Conservation (phyloP, 2,888 invertebrate species). For the Lycocerus yunnanus region DNA sequence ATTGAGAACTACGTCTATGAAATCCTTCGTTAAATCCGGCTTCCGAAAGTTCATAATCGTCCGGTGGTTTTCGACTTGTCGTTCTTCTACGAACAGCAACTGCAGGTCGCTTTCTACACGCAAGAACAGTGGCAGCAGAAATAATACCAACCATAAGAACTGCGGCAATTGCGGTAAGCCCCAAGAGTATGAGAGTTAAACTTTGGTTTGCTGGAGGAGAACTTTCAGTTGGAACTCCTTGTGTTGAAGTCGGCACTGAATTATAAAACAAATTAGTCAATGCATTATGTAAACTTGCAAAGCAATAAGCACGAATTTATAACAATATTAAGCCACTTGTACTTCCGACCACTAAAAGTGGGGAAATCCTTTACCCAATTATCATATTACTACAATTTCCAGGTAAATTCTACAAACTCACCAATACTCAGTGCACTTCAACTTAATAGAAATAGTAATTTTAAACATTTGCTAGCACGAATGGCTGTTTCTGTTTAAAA, state of each 20-base stretch:
- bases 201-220: slow-evolving; percentile 39
- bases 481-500: slow-evolving; percentile 37
- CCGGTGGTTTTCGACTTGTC: slow-evolving; percentile 46
- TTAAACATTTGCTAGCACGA: slow-evolving; percentile 15
- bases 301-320: neutral
- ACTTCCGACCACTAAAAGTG: neutral
- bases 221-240: slow-evolving; percentile 26
- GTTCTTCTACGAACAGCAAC: slow-evolving; percentile 41
- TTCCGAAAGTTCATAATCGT: slow-evolving; percentile 53
- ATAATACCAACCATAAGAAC: slow-evolving; percentile 52
- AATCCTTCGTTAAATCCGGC: slow-evolving; percentile 55
- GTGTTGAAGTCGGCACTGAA: slow-evolving; percentile 16
- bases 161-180: slow-evolving; percentile 48
- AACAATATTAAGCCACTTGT: neutral
- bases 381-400: slow-evolving; percentile 5
- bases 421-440: slow-evolving; percentile 5
- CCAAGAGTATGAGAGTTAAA: slow-evolving; percentile 52
- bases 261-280: slow-evolving; percentile 1
- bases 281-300: neutral
- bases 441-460: slow-evolving; percentile 10
- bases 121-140: slow-evolving; percentile 48
- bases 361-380: slow-evolving; percentile 7
- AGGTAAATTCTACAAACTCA: slow-evolving; percentile 8
- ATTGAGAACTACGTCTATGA: slow-evolving; percentile 53
- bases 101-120: slow-evolving; percentile 47